Conservation (phyloP, 2,797 vertebrate species). For the Lepilemur ruficaudatus region DNA sequence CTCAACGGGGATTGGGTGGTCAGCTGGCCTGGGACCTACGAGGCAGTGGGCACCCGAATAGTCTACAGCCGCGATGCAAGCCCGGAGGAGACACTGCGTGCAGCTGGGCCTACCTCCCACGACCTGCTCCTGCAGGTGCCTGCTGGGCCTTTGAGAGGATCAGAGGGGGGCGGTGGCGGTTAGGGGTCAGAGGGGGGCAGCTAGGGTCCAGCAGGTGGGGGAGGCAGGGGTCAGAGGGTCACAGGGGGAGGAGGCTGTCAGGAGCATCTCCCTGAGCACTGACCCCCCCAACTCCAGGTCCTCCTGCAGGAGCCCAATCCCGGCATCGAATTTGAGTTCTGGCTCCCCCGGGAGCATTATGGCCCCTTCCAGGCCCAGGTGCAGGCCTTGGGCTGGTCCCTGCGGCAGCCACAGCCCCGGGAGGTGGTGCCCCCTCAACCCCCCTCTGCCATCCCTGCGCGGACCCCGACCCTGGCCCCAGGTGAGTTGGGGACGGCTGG, state of each 20-base stretch:
- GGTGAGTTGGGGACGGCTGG: slow-evolving; percentile 19
- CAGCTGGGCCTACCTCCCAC: slow-evolving; percentile 79
- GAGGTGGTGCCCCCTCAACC: slow-evolving; percentile 14
- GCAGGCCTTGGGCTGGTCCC: slow-evolving; percentile 61
- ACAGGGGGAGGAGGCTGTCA: not conserved
- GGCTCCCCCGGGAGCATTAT: slow-evolving; percentile 80
- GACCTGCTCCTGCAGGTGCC: slow-evolving; percentile 77
- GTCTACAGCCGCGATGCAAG: slow-evolving; percentile 76
- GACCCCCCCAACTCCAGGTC: slow-evolving; percentile 67
- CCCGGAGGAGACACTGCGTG: slow-evolving; percentile 81
- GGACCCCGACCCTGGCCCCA: not conserved
- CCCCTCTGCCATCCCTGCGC: not conserved
- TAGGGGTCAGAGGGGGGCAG: not conserved
- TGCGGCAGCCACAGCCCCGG: slow-evolving; percentile 78
- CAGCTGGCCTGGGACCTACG: slow-evolving; percentile 80
- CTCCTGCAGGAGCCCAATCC: slow-evolving; percentile 85
- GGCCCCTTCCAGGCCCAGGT: slow-evolving; percentile 57
- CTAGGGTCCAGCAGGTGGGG: fast-evolving
- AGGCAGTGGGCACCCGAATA: slow-evolving; percentile 81
- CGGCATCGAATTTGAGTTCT: slow-evolving; percentile 86
- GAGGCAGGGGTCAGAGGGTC: not conserved
- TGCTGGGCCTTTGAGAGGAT: not conserved
- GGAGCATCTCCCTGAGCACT: not conserved
- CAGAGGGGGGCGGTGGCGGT: not conserved
- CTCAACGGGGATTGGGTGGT: slow-evolving; percentile 85